These are phyloP conservation scores for Odocoileus virginianus DNA, from an alignment of 2,113 vertebrate species.

Conservation along the genomic window DNA sequence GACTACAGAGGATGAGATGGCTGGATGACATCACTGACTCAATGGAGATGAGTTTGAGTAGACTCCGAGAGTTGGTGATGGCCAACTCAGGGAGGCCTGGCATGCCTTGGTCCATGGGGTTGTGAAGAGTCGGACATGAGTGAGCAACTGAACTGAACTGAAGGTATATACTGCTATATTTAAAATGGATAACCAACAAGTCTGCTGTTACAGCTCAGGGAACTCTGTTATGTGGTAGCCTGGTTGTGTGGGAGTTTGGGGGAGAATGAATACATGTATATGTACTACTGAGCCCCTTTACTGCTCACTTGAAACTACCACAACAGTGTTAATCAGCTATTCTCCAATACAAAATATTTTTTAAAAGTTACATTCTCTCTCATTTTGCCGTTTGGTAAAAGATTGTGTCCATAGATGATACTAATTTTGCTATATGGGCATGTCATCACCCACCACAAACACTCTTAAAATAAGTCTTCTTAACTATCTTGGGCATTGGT, in stretches of 20 bases:
- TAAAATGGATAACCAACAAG: not conserved
- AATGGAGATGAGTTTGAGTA: not conserved
- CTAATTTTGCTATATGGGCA: not conserved
- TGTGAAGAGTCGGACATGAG: fast-evolving
- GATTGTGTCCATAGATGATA: not conserved
- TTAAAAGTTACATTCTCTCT: not conserved
- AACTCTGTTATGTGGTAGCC: not conserved
- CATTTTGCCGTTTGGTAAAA: not conserved
- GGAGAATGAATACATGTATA: not conserved
- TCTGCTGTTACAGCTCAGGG: not conserved
- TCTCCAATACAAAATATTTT: not conserved
- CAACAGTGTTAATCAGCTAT: not conserved
- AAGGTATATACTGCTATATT: not conserved
- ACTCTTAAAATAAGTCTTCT: not conserved
- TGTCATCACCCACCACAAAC: not conserved
- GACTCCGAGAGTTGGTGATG: not conserved
- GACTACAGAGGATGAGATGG: not conserved
- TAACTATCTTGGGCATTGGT: not conserved
- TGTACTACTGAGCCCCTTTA: not conserved
- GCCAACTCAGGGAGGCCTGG: not conserved
- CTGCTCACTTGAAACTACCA: not conserved
- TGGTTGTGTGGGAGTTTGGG: not conserved
- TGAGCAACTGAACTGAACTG: not conserved
- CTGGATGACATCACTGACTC: not conserved
- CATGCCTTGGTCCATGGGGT: not conserved